Conservation (phyloP, 2,888 invertebrate genomes). For the Venusia cambrica region DNA sequence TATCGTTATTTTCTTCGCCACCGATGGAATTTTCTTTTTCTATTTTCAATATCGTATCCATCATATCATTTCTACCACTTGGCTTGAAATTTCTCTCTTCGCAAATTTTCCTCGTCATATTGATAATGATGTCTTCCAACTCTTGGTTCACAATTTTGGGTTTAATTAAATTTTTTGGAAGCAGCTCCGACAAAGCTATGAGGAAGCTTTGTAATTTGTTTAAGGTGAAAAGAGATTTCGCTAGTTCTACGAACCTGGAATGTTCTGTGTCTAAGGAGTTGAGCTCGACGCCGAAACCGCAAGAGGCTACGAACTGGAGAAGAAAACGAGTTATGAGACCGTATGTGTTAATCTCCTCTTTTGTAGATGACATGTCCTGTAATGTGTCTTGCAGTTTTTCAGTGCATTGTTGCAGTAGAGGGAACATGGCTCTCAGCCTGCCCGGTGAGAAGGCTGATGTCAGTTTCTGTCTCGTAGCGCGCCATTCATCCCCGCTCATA, state of each 20-base stretch:
- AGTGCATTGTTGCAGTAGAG: slow-evolving; percentile 35
- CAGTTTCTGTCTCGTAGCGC: slow-evolving; percentile 27
- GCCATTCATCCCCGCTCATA: slow-evolving; percentile 39
- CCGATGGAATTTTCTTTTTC: slow-evolving; percentile 14
- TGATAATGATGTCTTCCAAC: slow-evolving; percentile 16
- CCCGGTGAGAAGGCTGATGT: slow-evolving; percentile 43
- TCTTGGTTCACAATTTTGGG: slow-evolving; percentile 20
- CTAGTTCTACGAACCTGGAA: slow-evolving; percentile 11
- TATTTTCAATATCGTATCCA: slow-evolving; percentile 38
- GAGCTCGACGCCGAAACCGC: slow-evolving; percentile 39
- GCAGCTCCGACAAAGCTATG: slow-evolving; percentile 17
- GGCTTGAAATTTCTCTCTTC: slow-evolving; percentile 32
- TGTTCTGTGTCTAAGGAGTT: slow-evolving; percentile 16
- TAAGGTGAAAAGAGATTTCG: slow-evolving; percentile 19
- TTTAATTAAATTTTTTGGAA: slow-evolving; percentile 13
- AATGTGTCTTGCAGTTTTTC: slow-evolving; percentile 24
- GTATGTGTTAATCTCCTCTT: slow-evolving; percentile 28
- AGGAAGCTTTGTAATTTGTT: slow-evolving; percentile 12
- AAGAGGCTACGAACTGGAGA: slow-evolving; percentile 40
- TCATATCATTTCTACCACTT: slow-evolving; percentile 37
- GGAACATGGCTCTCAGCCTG: slow-evolving; percentile 47
- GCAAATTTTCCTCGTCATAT: slow-evolving; percentile 18
- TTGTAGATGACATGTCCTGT: slow-evolving; percentile 2
- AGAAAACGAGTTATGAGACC: slow-evolving; percentile 45
- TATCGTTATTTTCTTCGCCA: slow-evolving; percentile 2